These are phyloP conservation scores for Spisula solida DNA, from an alignment of 2,888 invertebrate genomes.

Conservation along the genomic window DNA sequence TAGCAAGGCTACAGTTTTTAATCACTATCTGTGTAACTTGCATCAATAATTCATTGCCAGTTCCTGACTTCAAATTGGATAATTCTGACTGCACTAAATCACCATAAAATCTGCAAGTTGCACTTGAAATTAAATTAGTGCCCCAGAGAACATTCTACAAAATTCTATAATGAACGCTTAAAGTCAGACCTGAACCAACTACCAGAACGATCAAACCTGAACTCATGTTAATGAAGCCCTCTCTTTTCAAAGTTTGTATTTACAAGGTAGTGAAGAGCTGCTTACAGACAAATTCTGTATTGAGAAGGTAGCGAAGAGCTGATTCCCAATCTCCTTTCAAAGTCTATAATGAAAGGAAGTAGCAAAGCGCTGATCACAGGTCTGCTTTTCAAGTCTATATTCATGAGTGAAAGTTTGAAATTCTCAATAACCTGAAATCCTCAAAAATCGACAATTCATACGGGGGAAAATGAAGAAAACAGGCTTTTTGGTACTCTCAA, in stretches of 20 bases:
- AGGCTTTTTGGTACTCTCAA: too few species aligned
- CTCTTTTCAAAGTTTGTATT: neutral
- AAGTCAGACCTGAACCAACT: neutral
- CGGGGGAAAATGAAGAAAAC: too few species aligned
- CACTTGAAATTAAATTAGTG: conserved; percentile 13
- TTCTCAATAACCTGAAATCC: too few species aligned
- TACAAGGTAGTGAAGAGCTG: neutral
- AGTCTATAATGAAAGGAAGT: too few species aligned
- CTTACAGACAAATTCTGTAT: too few species aligned
- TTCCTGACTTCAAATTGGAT: conserved; percentile 27
- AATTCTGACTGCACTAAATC: conserved; percentile 34
- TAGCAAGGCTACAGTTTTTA: neutral
- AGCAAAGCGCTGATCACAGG: too few species aligned
- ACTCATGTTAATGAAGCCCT: neutral
- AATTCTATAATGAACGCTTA: conserved; percentile 1
- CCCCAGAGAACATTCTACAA: neutral
- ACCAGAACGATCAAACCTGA: neutral
- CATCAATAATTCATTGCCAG: conserved; percentile 17
- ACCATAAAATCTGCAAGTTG: conserved; percentile 28
- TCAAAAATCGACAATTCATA: too few species aligned
- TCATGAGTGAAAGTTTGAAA: neutral
- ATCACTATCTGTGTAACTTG: neutral
- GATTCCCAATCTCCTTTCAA: too few species aligned
- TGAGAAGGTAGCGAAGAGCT: neutral
- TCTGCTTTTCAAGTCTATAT: neutral